Evolutionary conservation across 2,113 vertebrate genomes (phyloP), one percentile per base, ranked within the genome.

Genomic region (Phodopus roborovskii): DNA sequence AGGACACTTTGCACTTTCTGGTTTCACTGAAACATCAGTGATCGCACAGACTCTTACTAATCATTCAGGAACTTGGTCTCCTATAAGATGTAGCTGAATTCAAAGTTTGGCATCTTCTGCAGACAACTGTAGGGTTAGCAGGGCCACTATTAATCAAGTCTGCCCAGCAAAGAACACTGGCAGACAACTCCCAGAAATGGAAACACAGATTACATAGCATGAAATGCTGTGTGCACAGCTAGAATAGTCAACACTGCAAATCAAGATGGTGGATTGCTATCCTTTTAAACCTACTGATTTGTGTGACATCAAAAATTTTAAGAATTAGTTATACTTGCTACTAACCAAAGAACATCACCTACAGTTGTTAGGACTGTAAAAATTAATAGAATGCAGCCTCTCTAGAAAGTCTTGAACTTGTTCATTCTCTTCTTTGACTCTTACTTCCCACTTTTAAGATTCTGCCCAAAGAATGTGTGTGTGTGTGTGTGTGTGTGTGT

Each of bases 41-140:
- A 94, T 95, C 93, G 88, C 74, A 88, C 8, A 45, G 42, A 85
- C 45, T 64, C 30, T 95, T 97, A 92, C 79, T 94, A 89, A 94
- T 91, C 73, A 77, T 88, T 50, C 48, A 0, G 0, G 77, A 95
- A 85, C 48, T 77, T 77, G 33, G 90, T 73, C 15, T 88, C 66
- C 82, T 81, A 84, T 92, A 28, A 95, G 60, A 88, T 92, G 86
- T 79, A 83, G 75, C 78, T 90, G 66, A 78, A 94, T 77, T n/a
- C 87, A 92, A 90, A 7, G 68, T 82, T 60, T 94, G 88, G 33
- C 90, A 82, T 95, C 75, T 71, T 92, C 48, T 91, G 9, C 75
- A 74, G 48, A 94, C 42, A 83, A 71, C 73, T 39, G 22, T 68
- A 42, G 81, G 75, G 79, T 92, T 85, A 81, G 3, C n/a, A 22